phyloP scores from a whole-genome alignment of 2,888 invertebrate species.

The Heliconius hortense region DNA sequence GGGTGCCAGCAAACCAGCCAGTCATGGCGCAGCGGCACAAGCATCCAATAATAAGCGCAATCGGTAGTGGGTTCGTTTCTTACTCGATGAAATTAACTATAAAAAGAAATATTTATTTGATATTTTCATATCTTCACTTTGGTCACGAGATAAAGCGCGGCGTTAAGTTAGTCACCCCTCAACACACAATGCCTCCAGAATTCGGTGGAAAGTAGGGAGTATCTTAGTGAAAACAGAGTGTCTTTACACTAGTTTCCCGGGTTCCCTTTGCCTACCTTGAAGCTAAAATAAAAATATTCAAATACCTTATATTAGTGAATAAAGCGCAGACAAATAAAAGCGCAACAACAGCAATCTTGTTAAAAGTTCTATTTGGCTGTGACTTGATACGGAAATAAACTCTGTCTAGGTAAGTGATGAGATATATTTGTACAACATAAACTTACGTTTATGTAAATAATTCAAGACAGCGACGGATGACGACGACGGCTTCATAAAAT shows the following conservation, averaged over 20 bases:
- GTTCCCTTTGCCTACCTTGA: background rate
- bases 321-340: conserved; percentile 33
- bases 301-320: conserved; percentile 18
- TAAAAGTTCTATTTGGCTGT: conserved; percentile 40
- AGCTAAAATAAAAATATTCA: background rate
- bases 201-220: background rate
- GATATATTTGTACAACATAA: no score
- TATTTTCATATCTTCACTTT: background rate
- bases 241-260: background rate
- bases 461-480: no score
- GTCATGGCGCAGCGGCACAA: no score
- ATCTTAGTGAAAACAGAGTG: background rate
- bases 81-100: no score
- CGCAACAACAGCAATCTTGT: conserved; percentile 39
- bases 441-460: no score
- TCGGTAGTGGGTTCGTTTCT: no score
- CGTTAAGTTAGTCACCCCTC: no score
- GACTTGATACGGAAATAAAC: conserved; percentile 38
- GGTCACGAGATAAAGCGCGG: background rate
- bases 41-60: no score
- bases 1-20: no score
- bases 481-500: no score
- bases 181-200: background rate
- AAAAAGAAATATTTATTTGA: no score
- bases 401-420: conserved; percentile 25